Base-by-base conservation (phyloP, 2,113 vertebrate species). In the Dryoscopus gambensis region DNA sequence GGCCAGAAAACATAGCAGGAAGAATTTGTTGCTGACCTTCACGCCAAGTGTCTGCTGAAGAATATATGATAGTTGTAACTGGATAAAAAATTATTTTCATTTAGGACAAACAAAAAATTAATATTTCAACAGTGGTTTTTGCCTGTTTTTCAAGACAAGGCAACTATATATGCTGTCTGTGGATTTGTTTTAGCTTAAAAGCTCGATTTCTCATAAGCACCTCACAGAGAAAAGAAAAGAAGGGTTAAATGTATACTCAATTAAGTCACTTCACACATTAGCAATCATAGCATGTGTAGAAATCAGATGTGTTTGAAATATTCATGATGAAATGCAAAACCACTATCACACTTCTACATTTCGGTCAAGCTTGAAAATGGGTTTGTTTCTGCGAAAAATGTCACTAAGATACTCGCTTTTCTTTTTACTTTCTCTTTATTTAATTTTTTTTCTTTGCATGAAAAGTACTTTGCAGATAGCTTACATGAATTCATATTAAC, bases 11-110 rank as follows among this genome's bases (percentile, higher is more conserved):
- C 56, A 89, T 24, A 18, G 1, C 88, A 94, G 71, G 65, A 87
- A 75, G 59, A 96, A 94, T 94, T 96, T 93, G 59, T 93, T 20
- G 1, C 79, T 96, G 95, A 97, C 96, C 96, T 97, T 97, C 96
- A 93, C 0, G 0, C 60, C 62, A 87, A 79, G n/a, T 20, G 8
- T 64, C 69, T 88, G 28, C 65, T 89, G 65, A 83, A 91, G 73
- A 94, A 90, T 74, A 93, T 80, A 74, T 2, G 46, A 37, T 68
- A 82, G 76, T 60, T 79, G 33, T 27, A 84, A 88, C 78, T 46
- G 63, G 42, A 68, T 63, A 75, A 91, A 95, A 81, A 84, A 52
- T 50, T 67, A 71, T 81, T 88, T 93, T 96, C 31, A 86, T 68
- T 75, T 79, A 65, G 23, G 11, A 74, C 9, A 86, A 94, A 74